Evolutionary conservation across 2,888 invertebrate genomes (phyloP).

Genomic region (Leucozona laternaria): DNA sequence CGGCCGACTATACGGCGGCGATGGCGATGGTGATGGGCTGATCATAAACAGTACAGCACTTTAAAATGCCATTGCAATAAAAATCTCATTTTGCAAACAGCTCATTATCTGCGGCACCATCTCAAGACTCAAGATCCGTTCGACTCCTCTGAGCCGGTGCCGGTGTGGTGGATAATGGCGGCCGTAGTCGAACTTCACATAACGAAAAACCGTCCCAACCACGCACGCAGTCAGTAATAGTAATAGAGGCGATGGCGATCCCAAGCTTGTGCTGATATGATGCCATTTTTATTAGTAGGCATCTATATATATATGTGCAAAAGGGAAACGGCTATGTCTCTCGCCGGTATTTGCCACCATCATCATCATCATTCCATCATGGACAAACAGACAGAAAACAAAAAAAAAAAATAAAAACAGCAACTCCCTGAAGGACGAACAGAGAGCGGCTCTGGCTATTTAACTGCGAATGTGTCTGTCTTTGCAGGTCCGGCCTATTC

Average conservation of each 20-base stretch:
- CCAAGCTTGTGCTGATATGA: conserved; percentile 21
- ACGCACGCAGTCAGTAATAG: conserved; percentile 14
- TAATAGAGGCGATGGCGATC: conserved; percentile 26
- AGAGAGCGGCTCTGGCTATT: conserved; percentile 38
- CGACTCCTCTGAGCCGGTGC: background rate
- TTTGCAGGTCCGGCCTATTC: conserved; percentile 34
- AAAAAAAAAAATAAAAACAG: conserved; percentile 15
- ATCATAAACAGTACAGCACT: conserved; percentile 72
- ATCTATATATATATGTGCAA: conserved; percentile 15
- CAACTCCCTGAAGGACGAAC: conserved; percentile 66
- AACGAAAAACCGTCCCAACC: conserved; percentile 13
- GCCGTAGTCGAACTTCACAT: background rate
- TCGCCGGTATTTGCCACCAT: conserved; percentile 65
- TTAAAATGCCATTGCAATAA: conserved; percentile 68
- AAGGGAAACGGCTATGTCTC: conserved; percentile 36
- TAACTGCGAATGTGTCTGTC: conserved; percentile 52
- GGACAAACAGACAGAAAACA: conserved; percentile 32
- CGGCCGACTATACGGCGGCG: background rate
- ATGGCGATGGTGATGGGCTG: conserved; percentile 24
- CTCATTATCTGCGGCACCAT: conserved; percentile 73
- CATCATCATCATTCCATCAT: conserved; percentile 72
- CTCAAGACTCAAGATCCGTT: conserved; percentile 27
- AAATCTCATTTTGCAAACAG: conserved; percentile 61
- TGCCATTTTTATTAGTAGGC: conserved; percentile 65
- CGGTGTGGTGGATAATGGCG: too few species aligned